Evolutionary conservation across 2,113 vertebrate genomes (phyloP).

Genomic region (Solenodon paradoxus): DNA sequence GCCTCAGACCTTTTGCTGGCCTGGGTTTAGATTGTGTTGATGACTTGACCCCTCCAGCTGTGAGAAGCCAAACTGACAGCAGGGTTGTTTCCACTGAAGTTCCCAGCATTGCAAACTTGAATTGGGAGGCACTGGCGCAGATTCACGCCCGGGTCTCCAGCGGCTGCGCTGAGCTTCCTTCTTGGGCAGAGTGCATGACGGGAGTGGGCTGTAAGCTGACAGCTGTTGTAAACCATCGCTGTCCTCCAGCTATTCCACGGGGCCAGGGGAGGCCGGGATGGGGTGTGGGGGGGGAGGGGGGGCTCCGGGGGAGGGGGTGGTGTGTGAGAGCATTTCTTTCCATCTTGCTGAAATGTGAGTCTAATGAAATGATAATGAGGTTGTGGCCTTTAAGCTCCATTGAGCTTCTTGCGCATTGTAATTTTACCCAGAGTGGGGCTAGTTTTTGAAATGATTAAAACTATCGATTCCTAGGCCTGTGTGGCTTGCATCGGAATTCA

Average conservation of each 20-base stretch:
- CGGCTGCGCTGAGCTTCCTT: conserved; percentile 30
- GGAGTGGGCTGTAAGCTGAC: conserved; percentile 56
- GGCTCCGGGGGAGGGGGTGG: background rate
- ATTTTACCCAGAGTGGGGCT: conserved; percentile 72
- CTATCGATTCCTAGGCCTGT: conserved; percentile 69
- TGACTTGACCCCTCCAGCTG: conserved; percentile 78
- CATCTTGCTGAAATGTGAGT: conserved; percentile 73
- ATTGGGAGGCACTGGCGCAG: conserved; percentile 62
- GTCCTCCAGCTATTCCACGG: conserved; percentile 43
- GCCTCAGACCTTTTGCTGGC: conserved; percentile 67
- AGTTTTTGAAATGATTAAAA: conserved; percentile 77
- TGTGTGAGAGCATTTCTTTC: conserved; percentile 62
- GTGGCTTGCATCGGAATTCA: conserved; percentile 69
- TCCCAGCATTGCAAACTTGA: conserved; percentile 56
- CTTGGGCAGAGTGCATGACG: conserved; percentile 25
- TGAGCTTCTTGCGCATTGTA: conserved; percentile 63
- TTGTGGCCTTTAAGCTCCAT: conserved; percentile 70
- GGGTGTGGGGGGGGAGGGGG: too few species aligned
- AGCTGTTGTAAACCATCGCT: conserved; percentile 72
- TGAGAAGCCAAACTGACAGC: conserved; percentile 74
- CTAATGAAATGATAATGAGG: conserved; percentile 77
- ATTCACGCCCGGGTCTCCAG: conserved; percentile 66
- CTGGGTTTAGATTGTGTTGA: conserved; percentile 70
- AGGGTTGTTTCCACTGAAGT: conserved; percentile 74
- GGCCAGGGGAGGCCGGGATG: background rate